These are phyloP conservation scores for Phodopus roborovskii DNA, from an alignment of 2,113 vertebrate species.

Conservation along the genomic window DNA sequence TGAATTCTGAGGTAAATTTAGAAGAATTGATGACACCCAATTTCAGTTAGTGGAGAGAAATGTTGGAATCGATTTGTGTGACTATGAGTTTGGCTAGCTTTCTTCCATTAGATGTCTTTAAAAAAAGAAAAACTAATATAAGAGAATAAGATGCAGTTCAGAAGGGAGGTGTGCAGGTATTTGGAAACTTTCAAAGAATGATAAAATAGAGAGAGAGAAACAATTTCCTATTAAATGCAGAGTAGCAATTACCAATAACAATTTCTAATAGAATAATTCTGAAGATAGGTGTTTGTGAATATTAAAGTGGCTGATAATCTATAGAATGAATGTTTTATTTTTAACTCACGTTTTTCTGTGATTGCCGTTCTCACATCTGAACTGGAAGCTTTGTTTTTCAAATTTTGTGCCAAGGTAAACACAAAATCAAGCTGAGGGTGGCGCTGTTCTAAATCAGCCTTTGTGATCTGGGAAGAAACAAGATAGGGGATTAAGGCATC, in stretches of 20 bases:
- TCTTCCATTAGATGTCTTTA: background rate
- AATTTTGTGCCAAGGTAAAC: slow-evolving; percentile 97
- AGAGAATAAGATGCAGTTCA: background rate
- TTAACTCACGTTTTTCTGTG: slow-evolving; percentile 93
- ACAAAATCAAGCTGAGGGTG: slow-evolving; percentile 95
- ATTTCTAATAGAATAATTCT: background rate
- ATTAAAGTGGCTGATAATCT: background rate
- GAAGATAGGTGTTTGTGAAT: background rate
- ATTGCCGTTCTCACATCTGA: slow-evolving; percentile 95
- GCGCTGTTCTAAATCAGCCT: slow-evolving; percentile 94
- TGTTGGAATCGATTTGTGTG: background rate
- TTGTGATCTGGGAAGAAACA: slow-evolving; percentile 90
- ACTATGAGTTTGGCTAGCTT: background rate
- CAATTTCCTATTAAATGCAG: background rate
- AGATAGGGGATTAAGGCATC: no score
- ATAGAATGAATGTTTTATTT: background rate
- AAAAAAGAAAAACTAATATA: background rate
- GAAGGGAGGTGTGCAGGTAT: background rate
- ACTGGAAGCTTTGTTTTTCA: slow-evolving; percentile 98
- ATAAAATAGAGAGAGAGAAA: background rate
- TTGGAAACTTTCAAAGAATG: background rate
- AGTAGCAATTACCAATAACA: background rate
- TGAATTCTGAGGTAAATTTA: background rate
- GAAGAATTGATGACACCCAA: background rate
- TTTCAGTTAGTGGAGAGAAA: background rate